Evolutionary conservation across 2,888 invertebrate genomes (phyloP).

Genomic region (Caradrina clavipalpis): DNA sequence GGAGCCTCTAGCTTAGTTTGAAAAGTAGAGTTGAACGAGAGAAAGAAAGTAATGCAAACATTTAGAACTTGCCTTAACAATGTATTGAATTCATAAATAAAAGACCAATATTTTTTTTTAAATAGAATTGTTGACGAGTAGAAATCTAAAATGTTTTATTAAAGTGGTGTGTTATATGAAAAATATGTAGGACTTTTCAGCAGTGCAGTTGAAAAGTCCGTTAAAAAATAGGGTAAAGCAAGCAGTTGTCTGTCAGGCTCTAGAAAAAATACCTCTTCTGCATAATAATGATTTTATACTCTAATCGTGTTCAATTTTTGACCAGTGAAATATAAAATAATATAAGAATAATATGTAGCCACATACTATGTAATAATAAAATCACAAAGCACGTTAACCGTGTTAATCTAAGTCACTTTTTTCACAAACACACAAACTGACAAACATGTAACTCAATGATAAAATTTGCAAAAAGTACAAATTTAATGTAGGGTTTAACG

Average conservation of each 20-base stretch:
- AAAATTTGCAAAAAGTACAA: conserved; percentile 77
- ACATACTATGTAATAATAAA: conserved; percentile 12
- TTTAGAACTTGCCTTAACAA: conserved; percentile 24
- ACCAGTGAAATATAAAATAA: conserved; percentile 1
- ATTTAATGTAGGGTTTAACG: conserved; percentile 74
- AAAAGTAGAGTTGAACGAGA: conserved; percentile 9
- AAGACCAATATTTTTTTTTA: not conserved
- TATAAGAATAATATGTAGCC: conserved; percentile 4
- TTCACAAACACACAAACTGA: conserved; percentile 58
- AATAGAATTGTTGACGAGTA: not conserved
- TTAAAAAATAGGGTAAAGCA: not conserved
- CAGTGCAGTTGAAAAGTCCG: not conserved
- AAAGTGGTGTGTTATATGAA: not conserved
- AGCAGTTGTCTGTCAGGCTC: conserved; percentile 2
- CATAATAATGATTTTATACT: conserved; percentile 17
- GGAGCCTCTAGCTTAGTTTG: conserved; percentile 93
- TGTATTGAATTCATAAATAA: not conserved
- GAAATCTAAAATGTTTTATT: not conserved
- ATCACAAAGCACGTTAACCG: conserved; percentile 45
- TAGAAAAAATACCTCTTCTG: conserved; percentile 35
- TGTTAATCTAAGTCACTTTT: conserved; percentile 56
- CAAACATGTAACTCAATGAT: conserved; percentile 54
- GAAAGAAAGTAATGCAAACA: not conserved
- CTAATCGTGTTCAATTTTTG: conserved; percentile 23
- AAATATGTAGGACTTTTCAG: too few species aligned